A percentile compares a stretch with the other conserved stretches of the same genome.
phyloP scores from a whole-genome alignment of 2,888 invertebrate genomes.

The Latrodectus hesperus region DNA sequence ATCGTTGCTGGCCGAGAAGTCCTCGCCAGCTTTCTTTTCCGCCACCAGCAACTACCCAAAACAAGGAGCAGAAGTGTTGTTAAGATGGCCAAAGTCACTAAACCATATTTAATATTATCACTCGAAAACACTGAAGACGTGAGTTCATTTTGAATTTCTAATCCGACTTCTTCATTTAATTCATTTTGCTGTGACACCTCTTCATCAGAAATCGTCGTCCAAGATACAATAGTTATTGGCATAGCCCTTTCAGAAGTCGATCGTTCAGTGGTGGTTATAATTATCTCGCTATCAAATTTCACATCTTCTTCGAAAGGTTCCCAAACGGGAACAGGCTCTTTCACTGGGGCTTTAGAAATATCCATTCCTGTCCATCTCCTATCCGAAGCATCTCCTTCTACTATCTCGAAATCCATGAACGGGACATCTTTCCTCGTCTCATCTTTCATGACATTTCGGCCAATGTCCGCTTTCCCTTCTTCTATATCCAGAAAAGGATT shows the following conservation, averaged over 20 bases:
- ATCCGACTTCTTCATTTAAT: slow-evolving; percentile 4
- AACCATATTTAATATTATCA: slow-evolving; percentile 15
- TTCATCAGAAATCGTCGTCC: background rate
- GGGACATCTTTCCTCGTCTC: slow-evolving; percentile 25
- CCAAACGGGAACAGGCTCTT: slow-evolving; percentile 9
- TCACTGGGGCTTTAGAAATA: slow-evolving; percentile 12
- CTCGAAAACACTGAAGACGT: slow-evolving; percentile 20
- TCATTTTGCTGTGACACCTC: background rate
- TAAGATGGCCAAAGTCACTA: slow-evolving; percentile 28
- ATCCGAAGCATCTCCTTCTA: slow-evolving; percentile 42
- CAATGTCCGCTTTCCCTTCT: slow-evolving; percentile 32
- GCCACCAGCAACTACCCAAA: slow-evolving; percentile 56
- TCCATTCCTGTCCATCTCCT: slow-evolving; percentile 13
- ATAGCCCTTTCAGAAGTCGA: background rate
- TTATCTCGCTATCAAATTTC: background rate
- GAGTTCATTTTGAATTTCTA: slow-evolving; percentile 21
- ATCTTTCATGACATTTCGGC: slow-evolving; percentile 49
- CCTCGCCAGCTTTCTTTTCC: slow-evolving; percentile 29
- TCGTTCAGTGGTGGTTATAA: slow-evolving; percentile 2
- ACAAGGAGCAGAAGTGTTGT: background rate
- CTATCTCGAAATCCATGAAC: slow-evolving; percentile 32
- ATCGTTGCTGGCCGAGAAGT: slow-evolving; percentile 13
- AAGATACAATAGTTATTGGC: background rate
- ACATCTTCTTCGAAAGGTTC: slow-evolving; percentile 13
- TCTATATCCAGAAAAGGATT: slow-evolving; percentile 55